phyloP scores from a whole-genome alignment of 2,797 vertebrate species.

The Fratercula arctica region DNA sequence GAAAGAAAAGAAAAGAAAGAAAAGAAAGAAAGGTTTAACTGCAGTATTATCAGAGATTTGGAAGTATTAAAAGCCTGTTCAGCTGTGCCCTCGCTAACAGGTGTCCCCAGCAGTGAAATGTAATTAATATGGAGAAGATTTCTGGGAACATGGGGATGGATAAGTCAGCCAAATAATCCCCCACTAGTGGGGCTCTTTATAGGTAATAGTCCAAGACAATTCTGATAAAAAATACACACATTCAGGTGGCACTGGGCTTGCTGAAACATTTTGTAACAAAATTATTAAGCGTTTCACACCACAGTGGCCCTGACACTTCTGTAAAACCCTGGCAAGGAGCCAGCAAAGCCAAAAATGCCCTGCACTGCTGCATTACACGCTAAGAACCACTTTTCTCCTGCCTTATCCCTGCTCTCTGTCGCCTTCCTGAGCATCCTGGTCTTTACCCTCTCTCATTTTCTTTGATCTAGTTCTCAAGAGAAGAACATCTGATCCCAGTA shows the following conservation, averaged over 20 bases:
- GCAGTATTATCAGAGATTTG: constrained; percentile 44
- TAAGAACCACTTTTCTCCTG: not conserved
- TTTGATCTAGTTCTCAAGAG: constrained; percentile 70
- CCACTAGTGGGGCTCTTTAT: constrained; percentile 1
- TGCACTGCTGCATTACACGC: not conserved
- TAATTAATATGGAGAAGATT: constrained; percentile 33
- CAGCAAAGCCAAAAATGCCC: constrained; percentile 21
- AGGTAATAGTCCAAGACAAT: not conserved
- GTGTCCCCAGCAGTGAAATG: constrained; percentile 57
- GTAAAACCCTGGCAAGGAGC: constrained; percentile 1
- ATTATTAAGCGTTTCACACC: constrained; percentile 31
- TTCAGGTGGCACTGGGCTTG: not conserved
- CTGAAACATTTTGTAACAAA: constrained; percentile 26
- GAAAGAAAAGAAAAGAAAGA: fast-evolving
- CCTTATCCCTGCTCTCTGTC: not conserved
- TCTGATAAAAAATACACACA: not conserved
- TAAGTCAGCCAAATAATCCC: constrained; percentile 51
- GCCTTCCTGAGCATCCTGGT: constrained; percentile 25
- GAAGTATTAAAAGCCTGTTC: constrained; percentile 33
- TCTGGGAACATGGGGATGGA: constrained; percentile 42
- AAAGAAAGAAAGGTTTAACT: not conserved
- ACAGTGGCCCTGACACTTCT: not conserved
- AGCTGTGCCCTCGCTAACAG: constrained; percentile 51
- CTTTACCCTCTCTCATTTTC: constrained; percentile 49
- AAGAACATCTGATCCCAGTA: constrained; percentile 69